Percentiles rank a stretch among this genome's conserved stretches.
These are phyloP conservation scores for Macrostomum lignano DNA, from an alignment of 1,140 invertebrate genomes.

Conservation along the genomic window DNA sequence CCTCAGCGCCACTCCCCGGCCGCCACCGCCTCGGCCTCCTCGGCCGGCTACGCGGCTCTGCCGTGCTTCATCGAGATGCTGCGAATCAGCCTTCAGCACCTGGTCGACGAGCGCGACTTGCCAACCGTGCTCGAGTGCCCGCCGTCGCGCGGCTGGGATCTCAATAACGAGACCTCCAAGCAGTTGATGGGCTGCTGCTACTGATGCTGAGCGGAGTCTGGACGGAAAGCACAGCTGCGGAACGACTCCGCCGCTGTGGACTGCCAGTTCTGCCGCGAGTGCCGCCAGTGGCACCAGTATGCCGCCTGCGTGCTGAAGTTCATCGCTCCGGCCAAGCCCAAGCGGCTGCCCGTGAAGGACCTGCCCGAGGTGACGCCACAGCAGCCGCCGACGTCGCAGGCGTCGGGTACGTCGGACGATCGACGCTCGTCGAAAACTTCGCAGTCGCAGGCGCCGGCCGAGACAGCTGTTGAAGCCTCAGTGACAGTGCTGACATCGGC, in stretches of 20 bases:
- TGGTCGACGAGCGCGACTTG: slow-evolving; percentile 2
- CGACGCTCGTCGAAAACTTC: too few species aligned
- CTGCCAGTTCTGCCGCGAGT: slow-evolving; percentile 64
- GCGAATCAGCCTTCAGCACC: neutral
- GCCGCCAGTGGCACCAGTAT: slow-evolving; percentile 68
- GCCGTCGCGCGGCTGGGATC: slow-evolving; percentile 50
- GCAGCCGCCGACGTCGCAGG: slow-evolving; percentile 4
- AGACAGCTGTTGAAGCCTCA: too few species aligned
- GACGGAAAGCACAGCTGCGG: slow-evolving; percentile 41
- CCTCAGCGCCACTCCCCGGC: too few species aligned
- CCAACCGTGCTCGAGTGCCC: slow-evolving; percentile 5
- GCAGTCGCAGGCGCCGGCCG: too few species aligned
- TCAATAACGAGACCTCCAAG: slow-evolving; percentile 43
- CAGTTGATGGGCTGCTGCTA: slow-evolving; percentile 48
- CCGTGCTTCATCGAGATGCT: too few species aligned
- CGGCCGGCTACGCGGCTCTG: too few species aligned
- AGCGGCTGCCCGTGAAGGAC: slow-evolving; percentile 21
- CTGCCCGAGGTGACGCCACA: slow-evolving; percentile 17
- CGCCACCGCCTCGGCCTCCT: too few species aligned
- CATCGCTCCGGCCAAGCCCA: slow-evolving; percentile 30
- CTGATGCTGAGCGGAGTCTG: slow-evolving; percentile 48
- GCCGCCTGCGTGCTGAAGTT: slow-evolving; percentile 47
- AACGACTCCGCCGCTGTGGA: slow-evolving; percentile 31
- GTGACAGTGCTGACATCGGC: too few species aligned
- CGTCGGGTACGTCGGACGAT: too few species aligned